Conservation (phyloP, 2,113 vertebrate genomes). For the Ardeotis arabs region DNA sequence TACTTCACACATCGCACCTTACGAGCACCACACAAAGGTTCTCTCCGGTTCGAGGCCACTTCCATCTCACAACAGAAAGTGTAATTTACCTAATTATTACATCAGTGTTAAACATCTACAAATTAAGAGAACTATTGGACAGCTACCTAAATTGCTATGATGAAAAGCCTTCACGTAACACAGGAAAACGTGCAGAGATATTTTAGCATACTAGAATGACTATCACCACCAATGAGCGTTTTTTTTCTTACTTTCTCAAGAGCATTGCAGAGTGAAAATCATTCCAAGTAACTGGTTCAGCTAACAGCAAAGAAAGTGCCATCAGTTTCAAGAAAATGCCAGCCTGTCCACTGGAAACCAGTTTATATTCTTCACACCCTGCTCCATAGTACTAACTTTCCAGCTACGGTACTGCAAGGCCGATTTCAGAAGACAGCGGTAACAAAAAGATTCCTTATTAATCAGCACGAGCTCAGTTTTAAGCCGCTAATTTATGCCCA, state of each 20-base stretch:
- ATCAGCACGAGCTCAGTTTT: constrained; percentile 15
- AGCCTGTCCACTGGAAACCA: not conserved
- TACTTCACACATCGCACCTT: not conserved
- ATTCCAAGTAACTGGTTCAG: not conserved
- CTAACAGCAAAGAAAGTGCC: not conserved
- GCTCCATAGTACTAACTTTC: not conserved
- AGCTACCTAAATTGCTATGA: not conserved
- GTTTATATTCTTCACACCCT: not conserved
- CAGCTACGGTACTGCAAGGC: not conserved
- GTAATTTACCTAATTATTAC: not conserved
- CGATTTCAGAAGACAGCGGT: constrained; percentile 2
- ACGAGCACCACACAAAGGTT: not conserved
- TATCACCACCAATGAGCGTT: not conserved
- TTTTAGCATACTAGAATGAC: not conserved
- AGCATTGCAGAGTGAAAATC: not conserved
- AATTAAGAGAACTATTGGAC: not conserved
- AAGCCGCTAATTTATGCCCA: constrained; percentile 47
- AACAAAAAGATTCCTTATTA: constrained; percentile 28
- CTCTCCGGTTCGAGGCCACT: not conserved
- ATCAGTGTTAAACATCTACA: not conserved
- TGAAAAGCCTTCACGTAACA: not conserved
- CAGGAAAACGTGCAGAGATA: not conserved
- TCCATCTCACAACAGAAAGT: not conserved
- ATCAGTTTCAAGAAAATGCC: not conserved
- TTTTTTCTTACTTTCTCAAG: not conserved